phyloP scores from a whole-genome alignment of 2,797 vertebrate species.

The Salarias fasciatus region DNA sequence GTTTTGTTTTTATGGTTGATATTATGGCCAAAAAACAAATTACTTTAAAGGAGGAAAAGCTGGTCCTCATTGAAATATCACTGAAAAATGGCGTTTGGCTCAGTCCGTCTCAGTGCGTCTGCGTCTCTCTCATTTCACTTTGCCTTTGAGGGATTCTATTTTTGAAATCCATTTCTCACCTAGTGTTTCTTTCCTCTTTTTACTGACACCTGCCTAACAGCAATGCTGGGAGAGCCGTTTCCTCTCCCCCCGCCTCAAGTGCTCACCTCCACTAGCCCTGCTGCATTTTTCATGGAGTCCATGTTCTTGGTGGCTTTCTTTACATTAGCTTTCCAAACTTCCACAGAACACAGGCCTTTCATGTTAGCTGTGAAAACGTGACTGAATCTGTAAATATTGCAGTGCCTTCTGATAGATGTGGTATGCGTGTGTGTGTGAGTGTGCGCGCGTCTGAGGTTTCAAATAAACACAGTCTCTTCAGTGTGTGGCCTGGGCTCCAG shows the following conservation, averaged over 20 bases:
- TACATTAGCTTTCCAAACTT: constrained; percentile 28
- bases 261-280: constrained; percentile 18
- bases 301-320: constrained; percentile 12
- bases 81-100: no score
- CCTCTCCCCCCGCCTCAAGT: constrained; percentile 11
- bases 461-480: constrained; percentile 63
- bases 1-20: background rate
- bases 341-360: constrained; percentile 57
- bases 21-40: background rate
- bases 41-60: background rate
- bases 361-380: constrained; percentile 58
- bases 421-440: constrained; percentile 30
- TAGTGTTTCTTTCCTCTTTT: constrained; percentile 15
- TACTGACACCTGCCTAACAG: constrained; percentile 32
- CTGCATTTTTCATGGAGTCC: constrained; percentile 14
- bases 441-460: constrained; percentile 39
- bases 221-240: constrained; percentile 31
- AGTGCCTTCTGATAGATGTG: constrained; percentile 38
- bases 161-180: constrained; percentile 55
- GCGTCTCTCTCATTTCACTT: constrained; percentile 6
- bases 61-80: background rate
- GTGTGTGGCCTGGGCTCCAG: constrained; percentile 23
- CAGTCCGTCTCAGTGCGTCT: background rate
- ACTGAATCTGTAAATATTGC: constrained; percentile 74
- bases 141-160: constrained; percentile 22